Evolutionary conservation across 1,140 invertebrate species (phyloP).

Genomic region (Diachasmimorpha longicaudata): DNA sequence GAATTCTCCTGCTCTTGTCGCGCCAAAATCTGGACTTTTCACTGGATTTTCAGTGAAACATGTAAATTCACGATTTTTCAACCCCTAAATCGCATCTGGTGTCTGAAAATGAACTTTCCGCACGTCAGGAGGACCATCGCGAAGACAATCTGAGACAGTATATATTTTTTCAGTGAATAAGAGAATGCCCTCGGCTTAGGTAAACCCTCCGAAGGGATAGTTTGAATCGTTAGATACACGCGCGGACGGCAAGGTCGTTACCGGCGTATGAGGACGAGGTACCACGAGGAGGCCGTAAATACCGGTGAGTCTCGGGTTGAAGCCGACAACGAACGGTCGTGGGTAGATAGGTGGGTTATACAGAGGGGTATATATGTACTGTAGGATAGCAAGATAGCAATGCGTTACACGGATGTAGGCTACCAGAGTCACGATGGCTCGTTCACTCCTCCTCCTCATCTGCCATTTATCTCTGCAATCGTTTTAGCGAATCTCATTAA

Average conservation of each 20-base stretch:
- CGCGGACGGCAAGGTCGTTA: conserved; percentile 17
- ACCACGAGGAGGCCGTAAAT: conserved; percentile 26
- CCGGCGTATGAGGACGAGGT: conserved; percentile 15
- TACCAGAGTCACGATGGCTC: conserved; percentile 60
- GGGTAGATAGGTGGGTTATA: conserved; percentile 29
- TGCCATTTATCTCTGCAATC: conserved; percentile 20
- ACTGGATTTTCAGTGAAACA: too few relatives aligned
- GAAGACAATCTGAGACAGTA: too few relatives aligned
- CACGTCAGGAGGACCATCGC: too few relatives aligned
- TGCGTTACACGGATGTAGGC: conserved; percentile 54
- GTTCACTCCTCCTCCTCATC: conserved; percentile 39
- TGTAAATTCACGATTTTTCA: too few relatives aligned
- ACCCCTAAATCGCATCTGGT: too few relatives aligned
- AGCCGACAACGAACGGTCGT: conserved; percentile 35
- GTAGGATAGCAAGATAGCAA: conserved; percentile 36
- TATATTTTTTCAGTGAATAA: too few relatives aligned
- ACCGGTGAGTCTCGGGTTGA: conserved; percentile 30
- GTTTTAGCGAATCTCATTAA: conserved; percentile 7
- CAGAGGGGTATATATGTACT: conserved; percentile 7
- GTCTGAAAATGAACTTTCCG: too few relatives aligned
- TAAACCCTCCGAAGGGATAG: neutral
- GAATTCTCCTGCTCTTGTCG: too few relatives aligned
- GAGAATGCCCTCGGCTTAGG: too few relatives aligned
- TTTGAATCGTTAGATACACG: conserved; percentile 15
- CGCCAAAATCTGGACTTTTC: too few relatives aligned